phyloP scores from a whole-genome alignment of 1,140 invertebrate species.

The Hyles euphorbiae region DNA sequence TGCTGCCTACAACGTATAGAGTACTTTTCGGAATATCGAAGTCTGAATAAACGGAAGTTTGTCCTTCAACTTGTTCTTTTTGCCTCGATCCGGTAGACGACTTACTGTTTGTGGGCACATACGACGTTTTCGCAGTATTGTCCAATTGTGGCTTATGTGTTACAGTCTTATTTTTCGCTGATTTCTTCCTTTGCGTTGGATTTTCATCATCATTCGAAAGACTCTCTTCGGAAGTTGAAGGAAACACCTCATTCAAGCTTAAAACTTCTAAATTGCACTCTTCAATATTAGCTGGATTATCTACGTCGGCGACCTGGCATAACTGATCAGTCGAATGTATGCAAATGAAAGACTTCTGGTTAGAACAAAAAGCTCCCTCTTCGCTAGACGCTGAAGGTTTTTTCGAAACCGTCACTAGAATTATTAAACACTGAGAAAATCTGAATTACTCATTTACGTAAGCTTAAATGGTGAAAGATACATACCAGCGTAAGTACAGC shows the following conservation, averaged over 20 bases:
- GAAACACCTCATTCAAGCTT: slow-evolving; percentile 63
- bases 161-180: slow-evolving; percentile 29
- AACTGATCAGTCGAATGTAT: slow-evolving; percentile 69
- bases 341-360: slow-evolving; percentile 65
- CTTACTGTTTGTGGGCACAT: slow-evolving; percentile 58
- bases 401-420: slow-evolving; percentile 61
- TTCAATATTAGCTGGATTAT: slow-evolving; percentile 41
- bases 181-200: slow-evolving; percentile 38
- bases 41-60: slow-evolving; percentile 53
- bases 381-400: slow-evolving; percentile 44
- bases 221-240: slow-evolving; percentile 67
- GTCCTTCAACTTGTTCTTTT: slow-evolving; percentile 40
- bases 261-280: slow-evolving; percentile 66
- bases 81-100: slow-evolving; percentile 47
- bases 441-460: neutral
- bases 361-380: slow-evolving; percentile 38
- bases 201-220: slow-evolving; percentile 57
- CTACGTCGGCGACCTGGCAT: slow-evolving; percentile 43
- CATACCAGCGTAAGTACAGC: slow-evolving; percentile 59
- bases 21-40: slow-evolving; percentile 63
- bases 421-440: neutral
- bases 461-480: slow-evolving; percentile 1
- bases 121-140: slow-evolving; percentile 31
- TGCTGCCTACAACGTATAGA: slow-evolving; percentile 61
- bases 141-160: slow-evolving; percentile 35